Evolutionary conservation across 2,888 invertebrate species (phyloP).

Genomic region (Helicoverpa assulta): DNA sequence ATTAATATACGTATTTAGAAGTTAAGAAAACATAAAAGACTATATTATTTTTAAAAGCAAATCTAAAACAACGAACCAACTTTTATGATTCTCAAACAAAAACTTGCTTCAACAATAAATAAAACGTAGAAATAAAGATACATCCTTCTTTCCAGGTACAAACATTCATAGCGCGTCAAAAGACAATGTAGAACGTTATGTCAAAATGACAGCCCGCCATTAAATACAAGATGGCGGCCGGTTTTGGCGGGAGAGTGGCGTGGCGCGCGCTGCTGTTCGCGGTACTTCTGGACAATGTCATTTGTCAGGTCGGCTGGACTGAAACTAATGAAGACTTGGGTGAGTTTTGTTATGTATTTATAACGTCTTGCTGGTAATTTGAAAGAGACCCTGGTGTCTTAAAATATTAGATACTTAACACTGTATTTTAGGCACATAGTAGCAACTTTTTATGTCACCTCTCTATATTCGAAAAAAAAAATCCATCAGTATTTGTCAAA

Average conservation of each 20-base stretch:
- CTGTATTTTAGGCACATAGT: not conserved
- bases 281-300: conserved; percentile 72
- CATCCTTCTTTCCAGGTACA: conserved; percentile 67
- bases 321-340: conserved; percentile 82
- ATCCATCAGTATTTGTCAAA: too few species aligned
- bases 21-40: too few species aligned
- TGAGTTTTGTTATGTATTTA: conserved; percentile 62
- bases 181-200: conserved; percentile 64
- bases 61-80: not conserved
- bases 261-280: conserved; percentile 74
- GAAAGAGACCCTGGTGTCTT: not conserved
- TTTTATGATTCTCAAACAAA: not conserved
- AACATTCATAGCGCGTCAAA: conserved; percentile 34
- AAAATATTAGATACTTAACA: not conserved
- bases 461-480: too few species aligned
- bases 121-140: not conserved
- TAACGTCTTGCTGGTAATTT: not conserved
- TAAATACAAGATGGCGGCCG: conserved; percentile 80
- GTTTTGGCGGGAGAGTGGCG: conserved; percentile 75
- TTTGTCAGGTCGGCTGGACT: conserved; percentile 75
- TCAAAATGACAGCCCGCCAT: conserved; percentile 71
- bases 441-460: too few species aligned
- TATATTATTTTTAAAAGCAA: not conserved
- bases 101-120: not conserved
- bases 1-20: too few species aligned